Conservation (phyloP, 2,113 vertebrate species). For the Eptesicus fuscus region DNA sequence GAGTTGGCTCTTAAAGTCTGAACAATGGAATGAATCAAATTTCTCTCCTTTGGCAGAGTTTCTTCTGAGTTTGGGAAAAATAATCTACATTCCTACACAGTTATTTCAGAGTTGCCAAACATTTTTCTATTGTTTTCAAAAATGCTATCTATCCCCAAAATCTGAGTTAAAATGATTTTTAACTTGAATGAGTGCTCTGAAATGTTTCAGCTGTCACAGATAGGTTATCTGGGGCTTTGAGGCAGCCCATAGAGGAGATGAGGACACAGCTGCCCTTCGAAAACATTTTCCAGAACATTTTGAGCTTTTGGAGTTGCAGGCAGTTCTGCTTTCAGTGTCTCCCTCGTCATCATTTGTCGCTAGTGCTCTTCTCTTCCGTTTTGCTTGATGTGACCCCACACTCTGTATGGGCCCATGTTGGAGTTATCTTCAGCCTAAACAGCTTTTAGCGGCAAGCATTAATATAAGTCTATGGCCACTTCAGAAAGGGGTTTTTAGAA, state of each 20-base stretch:
- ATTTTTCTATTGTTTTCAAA: neutral
- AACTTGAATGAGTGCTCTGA: neutral
- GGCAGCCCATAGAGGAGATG: neutral
- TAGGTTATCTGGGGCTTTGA: neutral
- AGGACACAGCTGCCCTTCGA: neutral
- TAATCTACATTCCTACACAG: neutral
- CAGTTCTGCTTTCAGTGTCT: neutral
- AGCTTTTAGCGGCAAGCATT: neutral
- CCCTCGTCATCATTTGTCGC: neutral
- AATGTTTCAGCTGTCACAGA: neutral
- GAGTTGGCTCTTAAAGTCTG: neutral
- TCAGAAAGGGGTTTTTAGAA: neutral
- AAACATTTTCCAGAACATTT: neutral
- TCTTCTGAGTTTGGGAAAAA: neutral
- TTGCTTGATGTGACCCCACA: neutral
- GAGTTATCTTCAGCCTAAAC: neutral
- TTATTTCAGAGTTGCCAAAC: neutral
- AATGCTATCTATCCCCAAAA: neutral
- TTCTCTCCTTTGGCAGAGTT: neutral
- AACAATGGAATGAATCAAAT: neutral
- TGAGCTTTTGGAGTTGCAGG: neutral
- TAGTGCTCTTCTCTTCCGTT: too few species aligned
- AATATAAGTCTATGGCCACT: neutral
- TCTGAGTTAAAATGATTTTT: neutral
- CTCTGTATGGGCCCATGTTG: rapidly evolving